Percentiles rank a stretch among this genome's conserved stretches.
phyloP scores from a whole-genome alignment of 2,888 invertebrate genomes.

The Caenorhabditis sp. region DNA sequence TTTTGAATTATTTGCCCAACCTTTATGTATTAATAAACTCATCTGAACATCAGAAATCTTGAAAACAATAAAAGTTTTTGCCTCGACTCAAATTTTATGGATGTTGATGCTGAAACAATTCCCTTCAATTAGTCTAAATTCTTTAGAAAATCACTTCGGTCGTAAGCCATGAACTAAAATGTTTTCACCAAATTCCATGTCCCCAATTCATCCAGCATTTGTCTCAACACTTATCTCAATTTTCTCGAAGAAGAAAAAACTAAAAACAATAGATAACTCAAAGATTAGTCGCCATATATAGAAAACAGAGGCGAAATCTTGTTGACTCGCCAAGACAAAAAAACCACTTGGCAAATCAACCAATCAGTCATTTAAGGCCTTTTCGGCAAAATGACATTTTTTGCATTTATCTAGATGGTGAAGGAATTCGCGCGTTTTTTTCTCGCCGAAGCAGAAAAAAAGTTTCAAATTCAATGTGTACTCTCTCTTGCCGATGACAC shows the following conservation, averaged over 20 bases:
- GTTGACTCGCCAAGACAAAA: not conserved
- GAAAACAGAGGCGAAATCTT: not conserved
- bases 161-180: too few species aligned
- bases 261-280: not conserved
- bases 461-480: constrained; percentile 1
- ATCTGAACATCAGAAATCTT: too few species aligned
- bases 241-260: not conserved
- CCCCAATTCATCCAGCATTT: not conserved
- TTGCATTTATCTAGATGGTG: not conserved
- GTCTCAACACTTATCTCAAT: too few species aligned
- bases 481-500: not conserved
- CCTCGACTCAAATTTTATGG: too few species aligned
- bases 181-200: not conserved
- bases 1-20: too few species aligned
- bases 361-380: not conserved
- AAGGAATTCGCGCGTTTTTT: not conserved
- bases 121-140: too few species aligned
- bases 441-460: not conserved
- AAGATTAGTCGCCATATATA: not conserved
- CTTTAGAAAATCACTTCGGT: too few species aligned
- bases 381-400: not conserved
- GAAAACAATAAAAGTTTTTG: too few species aligned
- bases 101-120: too few species aligned
- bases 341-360: not conserved
- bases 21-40: too few species aligned